A percentile compares a stretch with the other conserved stretches of the same genome.
These are phyloP conservation scores for Brienomyrus longianalis DNA, from an alignment of 2,113 vertebrate genomes.

Conservation along the genomic window DNA sequence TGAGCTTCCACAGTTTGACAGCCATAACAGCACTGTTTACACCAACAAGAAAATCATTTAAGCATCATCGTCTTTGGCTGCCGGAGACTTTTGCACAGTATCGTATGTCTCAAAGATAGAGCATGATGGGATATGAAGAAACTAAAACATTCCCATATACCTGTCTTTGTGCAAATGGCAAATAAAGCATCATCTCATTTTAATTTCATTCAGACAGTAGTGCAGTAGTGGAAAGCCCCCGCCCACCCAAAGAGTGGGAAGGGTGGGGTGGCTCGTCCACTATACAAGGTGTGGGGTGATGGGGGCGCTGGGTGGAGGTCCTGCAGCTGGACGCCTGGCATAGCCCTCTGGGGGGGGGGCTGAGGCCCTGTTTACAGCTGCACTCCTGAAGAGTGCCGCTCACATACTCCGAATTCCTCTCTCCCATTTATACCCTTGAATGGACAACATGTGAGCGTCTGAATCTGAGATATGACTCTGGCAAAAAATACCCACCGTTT, in stretches of 20 bases:
- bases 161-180: background rate
- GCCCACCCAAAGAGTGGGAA: background rate
- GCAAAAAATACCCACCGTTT: background rate
- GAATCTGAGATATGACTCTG: background rate
- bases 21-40: background rate
- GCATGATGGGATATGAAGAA: background rate
- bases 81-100: background rate
- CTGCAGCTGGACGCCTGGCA: conserved; percentile 34
- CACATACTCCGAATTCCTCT: conserved; percentile 44
- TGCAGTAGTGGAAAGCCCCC: background rate
- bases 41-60: background rate
- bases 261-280: conserved; percentile 25
- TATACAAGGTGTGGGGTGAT: conserved; percentile 50
- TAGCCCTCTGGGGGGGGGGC: conserved; percentile 5
- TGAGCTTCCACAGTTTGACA: background rate
- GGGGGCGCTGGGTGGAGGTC: conserved; percentile 38
- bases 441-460: background rate
- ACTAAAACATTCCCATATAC: background rate
- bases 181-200: background rate
- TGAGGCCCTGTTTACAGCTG: conserved; percentile 42
- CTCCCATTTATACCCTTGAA: conserved; percentile 28
- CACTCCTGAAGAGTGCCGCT: conserved; percentile 30
- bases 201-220: background rate
- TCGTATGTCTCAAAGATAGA: background rate
- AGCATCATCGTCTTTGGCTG: background rate